phyloP scores from a whole-genome alignment of 2,888 invertebrate species.

The Platypus cylindrus region DNA sequence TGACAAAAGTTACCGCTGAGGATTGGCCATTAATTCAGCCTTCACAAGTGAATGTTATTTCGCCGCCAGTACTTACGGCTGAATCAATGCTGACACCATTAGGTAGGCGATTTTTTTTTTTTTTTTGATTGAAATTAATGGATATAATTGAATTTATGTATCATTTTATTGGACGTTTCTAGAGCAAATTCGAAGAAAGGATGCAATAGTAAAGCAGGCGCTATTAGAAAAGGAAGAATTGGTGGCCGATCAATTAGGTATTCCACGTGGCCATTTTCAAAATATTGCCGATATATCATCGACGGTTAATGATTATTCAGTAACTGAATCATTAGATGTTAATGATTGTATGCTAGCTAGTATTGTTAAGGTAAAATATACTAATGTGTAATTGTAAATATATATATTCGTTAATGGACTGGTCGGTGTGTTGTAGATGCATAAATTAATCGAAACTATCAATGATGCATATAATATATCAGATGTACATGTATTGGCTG shows the following conservation, averaged over 20 bases:
- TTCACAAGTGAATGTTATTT: constrained; percentile 59
- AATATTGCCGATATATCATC: constrained; percentile 52
- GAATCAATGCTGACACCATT: constrained; percentile 66
- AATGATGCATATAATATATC: constrained; percentile 44
- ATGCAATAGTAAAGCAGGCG: constrained; percentile 54
- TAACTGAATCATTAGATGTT: constrained; percentile 38
- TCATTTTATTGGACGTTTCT: too few species aligned
- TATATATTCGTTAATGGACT: too few species aligned
- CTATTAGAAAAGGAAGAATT: constrained; percentile 60
- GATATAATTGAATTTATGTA: too few species aligned
- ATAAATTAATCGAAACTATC: constrained; percentile 42
- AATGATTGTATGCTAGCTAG: constrained; percentile 57
- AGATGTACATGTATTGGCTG: constrained; percentile 42
- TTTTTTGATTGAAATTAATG: too few species aligned
- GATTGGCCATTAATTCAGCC: constrained; percentile 54
- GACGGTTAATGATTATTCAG: constrained; percentile 3
- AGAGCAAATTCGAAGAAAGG: constrained; percentile 64
- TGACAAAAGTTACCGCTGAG: constrained; percentile 43
- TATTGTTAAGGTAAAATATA: constrained; percentile 43
- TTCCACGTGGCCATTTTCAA: constrained; percentile 57
- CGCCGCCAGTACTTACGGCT: constrained; percentile 60
- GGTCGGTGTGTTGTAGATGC: constrained; percentile 35
- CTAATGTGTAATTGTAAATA: too few species aligned
- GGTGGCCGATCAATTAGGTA: constrained; percentile 63
- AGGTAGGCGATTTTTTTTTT: too few species aligned